phyloP scores from a whole-genome alignment of 2,113 vertebrate genomes.

The Apodemus speciosus region DNA sequence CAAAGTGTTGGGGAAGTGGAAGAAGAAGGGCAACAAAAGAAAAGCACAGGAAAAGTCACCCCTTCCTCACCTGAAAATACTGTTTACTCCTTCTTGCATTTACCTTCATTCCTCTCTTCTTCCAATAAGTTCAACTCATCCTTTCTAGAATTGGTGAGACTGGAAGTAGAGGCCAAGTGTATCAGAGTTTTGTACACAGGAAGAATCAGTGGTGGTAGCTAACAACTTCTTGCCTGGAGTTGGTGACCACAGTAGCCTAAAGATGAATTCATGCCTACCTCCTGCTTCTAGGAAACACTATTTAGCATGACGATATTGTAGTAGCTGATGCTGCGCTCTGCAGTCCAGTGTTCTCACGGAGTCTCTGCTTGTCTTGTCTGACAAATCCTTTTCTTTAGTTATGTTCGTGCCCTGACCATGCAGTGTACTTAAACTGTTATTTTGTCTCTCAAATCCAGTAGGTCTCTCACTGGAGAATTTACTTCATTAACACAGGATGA shows the following conservation, averaged over 20 bases:
- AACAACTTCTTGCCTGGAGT: neutral
- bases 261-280: neutral
- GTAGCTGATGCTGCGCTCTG: neutral
- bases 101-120: neutral
- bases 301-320: neutral
- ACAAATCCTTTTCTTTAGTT: neutral
- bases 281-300: neutral
- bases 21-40: neutral
- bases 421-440: neutral
- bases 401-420: neutral
- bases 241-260: neutral
- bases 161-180: neutral
- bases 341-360: neutral
- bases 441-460: conserved; percentile 19
- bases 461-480: neutral
- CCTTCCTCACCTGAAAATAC: neutral
- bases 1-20: neutral
- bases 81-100: neutral
- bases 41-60: neutral
- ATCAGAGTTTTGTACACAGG: neutral
- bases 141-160: conserved; percentile 6
- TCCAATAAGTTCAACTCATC: neutral
- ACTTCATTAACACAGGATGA: neutral
- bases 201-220: neutral
- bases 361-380: neutral